Percentiles rank a stretch among this genome's conserved stretches.
Evolutionary conservation across 2,888 invertebrate species (phyloP).

Genomic region (Tetragnatha montana): DNA sequence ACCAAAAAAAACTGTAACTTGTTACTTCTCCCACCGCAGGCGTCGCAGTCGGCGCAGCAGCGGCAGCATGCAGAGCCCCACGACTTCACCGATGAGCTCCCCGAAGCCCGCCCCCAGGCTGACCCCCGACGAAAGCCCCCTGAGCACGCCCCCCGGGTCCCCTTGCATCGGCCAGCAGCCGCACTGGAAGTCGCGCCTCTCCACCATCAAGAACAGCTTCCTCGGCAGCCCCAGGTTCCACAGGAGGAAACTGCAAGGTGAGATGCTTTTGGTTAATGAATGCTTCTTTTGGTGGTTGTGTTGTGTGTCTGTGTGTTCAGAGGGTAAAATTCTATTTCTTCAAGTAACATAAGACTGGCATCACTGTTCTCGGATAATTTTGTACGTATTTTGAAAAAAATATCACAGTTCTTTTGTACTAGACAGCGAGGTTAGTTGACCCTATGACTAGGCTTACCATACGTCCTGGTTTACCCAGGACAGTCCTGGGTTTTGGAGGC

Average conservation of each 20-base stretch:
- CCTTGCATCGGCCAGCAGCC: constrained; percentile 79
- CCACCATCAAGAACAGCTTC: constrained; percentile 97
- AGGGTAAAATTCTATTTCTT: background rate
- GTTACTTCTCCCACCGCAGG: no score
- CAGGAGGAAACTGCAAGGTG: constrained; percentile 90
- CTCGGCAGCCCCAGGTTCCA: constrained; percentile 97
- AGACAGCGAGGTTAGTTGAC: no score
- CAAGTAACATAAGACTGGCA: background rate
- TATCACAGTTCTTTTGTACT: no score
- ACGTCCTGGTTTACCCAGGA: no score
- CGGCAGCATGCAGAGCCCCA: constrained; percentile 63
- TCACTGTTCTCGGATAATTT: no score
- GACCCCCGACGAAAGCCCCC: constrained; percentile 72
- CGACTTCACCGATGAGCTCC: constrained; percentile 75
- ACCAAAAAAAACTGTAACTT: no score
- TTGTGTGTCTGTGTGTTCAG: background rate
- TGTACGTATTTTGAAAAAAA: no score
- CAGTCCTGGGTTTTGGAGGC: no score
- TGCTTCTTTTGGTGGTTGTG: background rate
- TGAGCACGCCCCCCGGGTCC: constrained; percentile 77
- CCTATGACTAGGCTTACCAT: no score
- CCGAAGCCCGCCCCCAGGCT: constrained; percentile 81
- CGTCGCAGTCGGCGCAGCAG: constrained; percentile 60
- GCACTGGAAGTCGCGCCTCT: constrained; percentile 91
- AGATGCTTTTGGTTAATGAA: constrained; percentile 35